Percentiles rank a stretch among this genome's conserved stretches.
phyloP scores from a whole-genome alignment of 30 jellyfish, hydroid and myxozoan species.

The Aurelia sp. region DNA sequence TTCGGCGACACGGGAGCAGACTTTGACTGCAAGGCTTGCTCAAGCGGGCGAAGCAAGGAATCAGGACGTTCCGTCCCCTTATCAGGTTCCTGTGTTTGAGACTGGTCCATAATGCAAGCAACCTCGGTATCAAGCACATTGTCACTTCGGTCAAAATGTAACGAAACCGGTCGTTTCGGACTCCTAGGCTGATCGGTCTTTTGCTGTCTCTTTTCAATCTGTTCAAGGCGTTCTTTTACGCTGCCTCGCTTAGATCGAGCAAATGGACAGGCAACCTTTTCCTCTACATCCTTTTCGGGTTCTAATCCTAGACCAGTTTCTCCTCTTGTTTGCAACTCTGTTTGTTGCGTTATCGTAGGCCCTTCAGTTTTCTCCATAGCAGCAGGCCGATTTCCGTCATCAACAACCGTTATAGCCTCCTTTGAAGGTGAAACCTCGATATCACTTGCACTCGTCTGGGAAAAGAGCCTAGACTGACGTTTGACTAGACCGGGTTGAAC shows the following conservation, averaged over 20 bases:
- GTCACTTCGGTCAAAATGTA: background rate
- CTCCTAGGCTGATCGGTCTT: background rate
- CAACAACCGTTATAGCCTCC: background rate
- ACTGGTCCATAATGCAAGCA: constrained; percentile 2
- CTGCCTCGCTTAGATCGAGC: constrained; percentile 38
- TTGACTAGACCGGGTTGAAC: constrained; percentile 60
- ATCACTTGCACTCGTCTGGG: background rate
- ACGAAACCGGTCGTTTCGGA: background rate
- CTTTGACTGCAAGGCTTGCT: background rate
- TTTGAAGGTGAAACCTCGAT: too few relatives aligned
- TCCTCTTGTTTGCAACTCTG: background rate
- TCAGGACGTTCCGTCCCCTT: background rate
- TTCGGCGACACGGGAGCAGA: constrained; percentile 24
- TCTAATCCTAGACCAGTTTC: background rate
- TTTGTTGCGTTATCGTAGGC: too few relatives aligned
- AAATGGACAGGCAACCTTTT: constrained; percentile 2
- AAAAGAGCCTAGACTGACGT: constrained; percentile 31
- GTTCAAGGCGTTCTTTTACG: constrained; percentile 42
- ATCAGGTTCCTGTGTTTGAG: background rate
- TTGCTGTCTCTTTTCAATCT: constrained; percentile 18
- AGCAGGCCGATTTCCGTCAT: background rate
- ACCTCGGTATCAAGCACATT: constrained; percentile 27
- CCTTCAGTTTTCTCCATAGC: too few relatives aligned
- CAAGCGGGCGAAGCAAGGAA: background rate
- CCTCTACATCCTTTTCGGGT: background rate